Base-by-base conservation (phyloP, 2,113 vertebrate species). In the Trichomycterus rosablanca region DNA sequence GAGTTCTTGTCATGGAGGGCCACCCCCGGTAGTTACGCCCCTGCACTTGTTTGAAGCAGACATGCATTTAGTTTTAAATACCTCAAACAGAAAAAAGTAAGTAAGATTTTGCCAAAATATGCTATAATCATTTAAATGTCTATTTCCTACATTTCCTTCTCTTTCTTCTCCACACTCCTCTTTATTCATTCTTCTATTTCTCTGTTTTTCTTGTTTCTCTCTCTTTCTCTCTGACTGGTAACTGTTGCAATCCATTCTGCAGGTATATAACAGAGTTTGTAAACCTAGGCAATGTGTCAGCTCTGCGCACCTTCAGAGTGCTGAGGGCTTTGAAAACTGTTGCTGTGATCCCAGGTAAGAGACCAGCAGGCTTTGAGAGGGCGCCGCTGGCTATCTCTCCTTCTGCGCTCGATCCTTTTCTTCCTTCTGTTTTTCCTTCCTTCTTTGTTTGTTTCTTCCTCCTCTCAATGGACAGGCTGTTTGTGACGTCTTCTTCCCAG, bases 211-310 rank as follows among this genome's bases (percentile, higher is more conserved):
- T n/a, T n/a, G n/a, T n/a, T n/a, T n/a, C n/a, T n/a, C n/a, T n/a
- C n/a, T n/a, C n/a, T n/a, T n/a, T n/a, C n/a, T n/a, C n/a, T 57
- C 43, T 70, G 58, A 68, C 59, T 45, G 79, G 59, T 84, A 71
- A 78, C 72, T 81, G 71, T 85, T 85, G 75, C 85, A 74, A 84
- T 84, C 79, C 81, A 93, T 94, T 91, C 93, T 97, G 91, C 94
- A 97, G 94, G 94, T 97, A 95, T 96, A 92, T 97, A 95, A 97
- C 94, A 96, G 93, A 97, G 91, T 98, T 96, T 97, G 94, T 97
- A 97, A 97, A 97, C 94, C 94, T 97, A 96, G 94, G 94, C 93
- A 98, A 95, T 98, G 91, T 98, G 89, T 98, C 94, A 94, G 95
- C 95, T 89, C 93, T 98, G 0, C 94, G 93, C 43, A 97, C 94